Conservation (phyloP, 2,888 invertebrate species). For the Torymus texanus region DNA sequence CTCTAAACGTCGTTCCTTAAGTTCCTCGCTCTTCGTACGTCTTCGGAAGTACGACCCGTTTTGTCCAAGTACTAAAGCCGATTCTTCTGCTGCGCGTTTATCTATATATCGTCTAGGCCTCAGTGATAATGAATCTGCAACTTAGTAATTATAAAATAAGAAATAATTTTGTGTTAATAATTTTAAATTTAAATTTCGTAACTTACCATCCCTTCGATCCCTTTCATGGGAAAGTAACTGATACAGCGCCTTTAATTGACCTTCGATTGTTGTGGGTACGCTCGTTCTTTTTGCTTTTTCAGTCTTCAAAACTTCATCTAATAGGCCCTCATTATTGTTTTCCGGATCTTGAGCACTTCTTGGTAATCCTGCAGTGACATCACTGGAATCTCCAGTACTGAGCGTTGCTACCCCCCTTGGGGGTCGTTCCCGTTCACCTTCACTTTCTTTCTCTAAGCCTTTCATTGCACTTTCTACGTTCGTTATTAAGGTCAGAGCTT, state of each 20-base stretch:
- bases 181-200: not conserved
- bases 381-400: conserved; percentile 8
- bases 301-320: conserved; percentile 60
- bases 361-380: conserved; percentile 34
- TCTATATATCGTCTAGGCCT: conserved; percentile 51
- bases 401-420: not conserved
- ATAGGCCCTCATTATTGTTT: conserved; percentile 50
- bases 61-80: conserved; percentile 47
- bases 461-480: conserved; percentile 61
- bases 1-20: conserved; percentile 53
- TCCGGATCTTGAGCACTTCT: not conserved
- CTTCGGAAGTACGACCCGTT: conserved; percentile 27
- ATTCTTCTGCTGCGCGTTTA: conserved; percentile 55
- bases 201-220: conserved; percentile 24
- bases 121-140: not conserved
- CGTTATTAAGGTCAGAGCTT: conserved; percentile 61
- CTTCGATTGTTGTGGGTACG: conserved; percentile 59
- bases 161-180: not conserved
- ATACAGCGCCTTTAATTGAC: conserved; percentile 59
- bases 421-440: not conserved
- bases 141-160: not conserved
- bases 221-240: conserved; percentile 57
- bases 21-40: conserved; percentile 55
- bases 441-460: conserved; percentile 45
- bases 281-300: conserved; percentile 60